Evolutionary conservation across 2,888 invertebrate species (phyloP).

Genomic region (Hyppa rectilinea): DNA sequence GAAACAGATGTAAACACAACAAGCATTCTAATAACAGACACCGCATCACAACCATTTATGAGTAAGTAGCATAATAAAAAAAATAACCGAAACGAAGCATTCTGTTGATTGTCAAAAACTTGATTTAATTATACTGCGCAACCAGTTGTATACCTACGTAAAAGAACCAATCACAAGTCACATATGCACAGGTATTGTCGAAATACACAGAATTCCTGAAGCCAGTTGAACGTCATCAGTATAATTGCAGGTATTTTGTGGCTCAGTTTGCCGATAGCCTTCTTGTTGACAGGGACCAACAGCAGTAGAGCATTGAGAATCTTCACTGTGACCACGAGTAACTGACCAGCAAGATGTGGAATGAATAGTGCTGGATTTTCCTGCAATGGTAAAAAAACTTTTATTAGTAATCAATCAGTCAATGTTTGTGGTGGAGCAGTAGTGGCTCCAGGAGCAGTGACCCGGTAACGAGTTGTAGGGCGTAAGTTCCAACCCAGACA

Average conservation of each 20-base stretch:
- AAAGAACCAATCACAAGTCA: slow-evolving; percentile 73
- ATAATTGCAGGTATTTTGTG: slow-evolving; percentile 73
- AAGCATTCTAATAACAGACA: not conserved
- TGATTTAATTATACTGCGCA: not conserved
- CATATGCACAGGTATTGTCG: slow-evolving; percentile 80
- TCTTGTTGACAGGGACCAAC: slow-evolving; percentile 70
- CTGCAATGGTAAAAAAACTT: slow-evolving; percentile 70
- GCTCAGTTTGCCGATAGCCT: slow-evolving; percentile 67
- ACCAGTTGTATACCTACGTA: not conserved
- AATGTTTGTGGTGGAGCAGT: too few relatives aligned
- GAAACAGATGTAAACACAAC: not conserved
- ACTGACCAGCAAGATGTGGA: slow-evolving; percentile 79
- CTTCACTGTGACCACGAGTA: slow-evolving; percentile 74
- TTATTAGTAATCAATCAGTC: not conserved
- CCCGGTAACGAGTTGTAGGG: too few relatives aligned
- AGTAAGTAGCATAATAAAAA: not conserved
- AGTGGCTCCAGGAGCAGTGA: too few relatives aligned
- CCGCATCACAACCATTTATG: not conserved
- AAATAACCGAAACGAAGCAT: not conserved
- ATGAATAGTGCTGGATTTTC: slow-evolving; percentile 83
- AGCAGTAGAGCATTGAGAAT: slow-evolving; percentile 71
- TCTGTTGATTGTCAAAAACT: not conserved
- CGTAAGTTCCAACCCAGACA: too few relatives aligned
- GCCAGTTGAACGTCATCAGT: slow-evolving; percentile 82
- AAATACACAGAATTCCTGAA: slow-evolving; percentile 85